phyloP scores from a whole-genome alignment of 23 tunicate species.

The Halocynthia aurantium region DNA sequence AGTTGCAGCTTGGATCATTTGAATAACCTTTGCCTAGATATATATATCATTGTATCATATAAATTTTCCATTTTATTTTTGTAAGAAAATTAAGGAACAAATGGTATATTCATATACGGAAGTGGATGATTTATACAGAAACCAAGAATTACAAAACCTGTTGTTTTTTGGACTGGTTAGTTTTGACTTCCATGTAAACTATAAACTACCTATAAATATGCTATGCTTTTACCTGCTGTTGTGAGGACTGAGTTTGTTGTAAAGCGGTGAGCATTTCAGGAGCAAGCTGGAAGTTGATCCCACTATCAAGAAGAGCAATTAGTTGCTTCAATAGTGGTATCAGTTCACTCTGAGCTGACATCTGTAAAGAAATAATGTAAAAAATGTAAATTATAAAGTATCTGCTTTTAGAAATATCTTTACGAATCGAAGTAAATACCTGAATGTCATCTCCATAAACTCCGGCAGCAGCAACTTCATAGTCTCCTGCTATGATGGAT shows the following conservation, averaged over 20 bases:
- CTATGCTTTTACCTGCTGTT: slow-evolving; percentile 44
- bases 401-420: too few species aligned
- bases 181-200: too few species aligned
- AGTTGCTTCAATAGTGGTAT: slow-evolving; percentile 75
- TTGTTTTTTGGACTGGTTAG: too few species aligned
- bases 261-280: slow-evolving; percentile 74
- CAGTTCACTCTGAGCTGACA: slow-evolving; percentile 51
- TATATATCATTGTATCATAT: too few species aligned
- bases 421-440: neutral
- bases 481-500: slow-evolving; percentile 58
- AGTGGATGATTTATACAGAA: neutral
- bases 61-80: too few species aligned
- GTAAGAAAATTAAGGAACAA: too few species aligned
- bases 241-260: slow-evolving; percentile 57
- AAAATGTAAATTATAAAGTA: neutral
- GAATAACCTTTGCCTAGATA: slow-evolving; percentile 48
- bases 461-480: slow-evolving; percentile 59
- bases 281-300: slow-evolving; percentile 83
- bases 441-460: slow-evolving; percentile 55
- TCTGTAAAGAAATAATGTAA: slow-evolving; percentile 15
- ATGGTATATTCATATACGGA: neutral
- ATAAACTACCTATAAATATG: too few species aligned
- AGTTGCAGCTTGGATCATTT: slow-evolving; percentile 58
- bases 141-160: too few species aligned
- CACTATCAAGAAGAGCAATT: slow-evolving; percentile 66